These are phyloP conservation scores for Ametastegia equiseti DNA, from an alignment of 2,888 invertebrate species.

Conservation along the genomic window DNA sequence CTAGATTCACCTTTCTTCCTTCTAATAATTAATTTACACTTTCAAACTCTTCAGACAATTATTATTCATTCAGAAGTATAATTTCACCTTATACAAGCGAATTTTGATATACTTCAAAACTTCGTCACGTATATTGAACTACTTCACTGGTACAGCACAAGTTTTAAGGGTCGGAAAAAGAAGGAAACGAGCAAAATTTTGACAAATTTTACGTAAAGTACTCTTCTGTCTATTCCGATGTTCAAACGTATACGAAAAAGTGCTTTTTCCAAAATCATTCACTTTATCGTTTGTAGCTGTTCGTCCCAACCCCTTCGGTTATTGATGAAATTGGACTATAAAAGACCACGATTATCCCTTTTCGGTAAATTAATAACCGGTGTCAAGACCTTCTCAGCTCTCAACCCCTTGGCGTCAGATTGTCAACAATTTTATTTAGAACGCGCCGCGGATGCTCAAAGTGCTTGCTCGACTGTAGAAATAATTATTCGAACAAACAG, in stretches of 20 bases:
- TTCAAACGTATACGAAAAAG: no score
- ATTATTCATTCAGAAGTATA: constrained; percentile 5
- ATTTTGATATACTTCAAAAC: not conserved
- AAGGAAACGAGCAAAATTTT: no score
- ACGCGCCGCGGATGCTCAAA: not conserved
- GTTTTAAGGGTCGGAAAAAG: not conserved
- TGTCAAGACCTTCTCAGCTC: not conserved
- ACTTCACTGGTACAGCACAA: not conserved
- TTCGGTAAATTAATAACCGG: constrained; percentile 15
- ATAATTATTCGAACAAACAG: constrained; percentile 27
- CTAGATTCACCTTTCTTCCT: constrained; percentile 5
- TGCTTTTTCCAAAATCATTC: no score
- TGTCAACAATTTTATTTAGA: constrained; percentile 28
- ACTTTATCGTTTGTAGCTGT: no score
- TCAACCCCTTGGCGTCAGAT: not conserved
- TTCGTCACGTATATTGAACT: not conserved
- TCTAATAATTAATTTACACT: not conserved
- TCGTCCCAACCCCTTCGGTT: no score
- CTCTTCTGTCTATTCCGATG: no score
- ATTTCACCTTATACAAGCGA: not conserved
- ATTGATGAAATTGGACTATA: not conserved
- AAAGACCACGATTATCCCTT: not conserved
- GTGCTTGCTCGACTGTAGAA: constrained; percentile 12
- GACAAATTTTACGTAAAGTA: no score
- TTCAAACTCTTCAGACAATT: not conserved